Base-by-base conservation (phyloP, 2,113 vertebrate species). In the Ivindomyrus marchei region DNA sequence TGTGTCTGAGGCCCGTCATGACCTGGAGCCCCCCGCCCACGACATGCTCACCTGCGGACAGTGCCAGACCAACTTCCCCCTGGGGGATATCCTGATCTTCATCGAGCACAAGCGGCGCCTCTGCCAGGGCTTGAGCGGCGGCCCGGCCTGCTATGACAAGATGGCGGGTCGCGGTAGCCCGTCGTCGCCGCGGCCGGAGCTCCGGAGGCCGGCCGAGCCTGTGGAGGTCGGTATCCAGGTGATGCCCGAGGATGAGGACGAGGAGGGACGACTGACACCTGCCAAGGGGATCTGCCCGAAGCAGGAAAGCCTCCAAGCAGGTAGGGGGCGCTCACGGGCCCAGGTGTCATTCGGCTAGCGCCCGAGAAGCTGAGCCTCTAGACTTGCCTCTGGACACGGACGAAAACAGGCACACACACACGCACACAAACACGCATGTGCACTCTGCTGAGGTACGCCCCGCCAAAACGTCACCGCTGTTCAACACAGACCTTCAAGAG, bases 221-320 rank as follows among this genome's bases (percentile, higher is more conserved):
- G 98, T 99, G 95, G 98, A 99, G 95, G 97, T 99, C 93, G 98
- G 98, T 91, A 95, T 99, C 95, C 98, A 99, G 96, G 98, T 99
- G 95, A 98, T 97, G 53, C 98, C 98, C 0, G 96, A 98, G 17
- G 97, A 94, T 52, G 95, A 95, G 84, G 94, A 98, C 2, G 74
- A 80, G 92, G 91, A 93, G 66, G 97, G 97, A 95, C 97, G 98
- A 94, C 95, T 98, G 94, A 99, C 97, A 10, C 98, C 98, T 77
- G 98, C 98, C 90, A 99, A 97, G 96, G 98, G 98, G 95, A 98
- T 99, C 96, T 99, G 98, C 95, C 98, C 98, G 93, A 99, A 99
- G 95, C 98, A 98, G 95, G 98, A 99, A 93, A 97, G 97, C 96
- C 95, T 97, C 93, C 91, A 89, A 13, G 95, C 96, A 98, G 97